These are phyloP conservation scores for Neodontobutis hainanensis DNA, from an alignment of 2,113 vertebrate genomes.

Conservation along the genomic window DNA sequence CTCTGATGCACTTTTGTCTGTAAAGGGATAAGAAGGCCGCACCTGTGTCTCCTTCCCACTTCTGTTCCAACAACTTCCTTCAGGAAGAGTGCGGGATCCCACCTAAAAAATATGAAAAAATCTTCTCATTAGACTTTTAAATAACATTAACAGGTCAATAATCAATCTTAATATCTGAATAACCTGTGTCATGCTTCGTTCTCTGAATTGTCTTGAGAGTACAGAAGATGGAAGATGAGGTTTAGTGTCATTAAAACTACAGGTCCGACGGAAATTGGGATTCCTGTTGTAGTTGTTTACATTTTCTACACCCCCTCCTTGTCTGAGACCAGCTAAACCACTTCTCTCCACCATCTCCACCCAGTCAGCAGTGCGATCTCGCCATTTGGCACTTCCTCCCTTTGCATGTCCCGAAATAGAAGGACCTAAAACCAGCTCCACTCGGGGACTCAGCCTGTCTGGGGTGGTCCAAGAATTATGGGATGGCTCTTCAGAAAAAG, in stretches of 20 bases:
- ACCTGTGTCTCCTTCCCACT: slow-evolving; percentile 76
- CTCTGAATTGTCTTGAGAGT: slow-evolving; percentile 82
- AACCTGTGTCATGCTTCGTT: slow-evolving; percentile 90
- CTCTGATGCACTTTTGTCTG: slow-evolving; percentile 70
- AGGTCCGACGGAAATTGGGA: slow-evolving; percentile 87
- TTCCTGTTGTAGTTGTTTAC: slow-evolving; percentile 69
- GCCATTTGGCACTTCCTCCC: slow-evolving; percentile 70
- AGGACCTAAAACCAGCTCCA: slow-evolving; percentile 69
- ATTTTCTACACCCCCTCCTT: slow-evolving; percentile 17
- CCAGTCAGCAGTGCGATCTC: slow-evolving; percentile 82
- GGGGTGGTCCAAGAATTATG: slow-evolving; percentile 48
- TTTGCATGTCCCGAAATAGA: slow-evolving; percentile 64
- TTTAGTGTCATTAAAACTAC: slow-evolving; percentile 90
- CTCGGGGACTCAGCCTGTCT: slow-evolving; percentile 76
- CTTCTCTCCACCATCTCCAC: slow-evolving; percentile 82
- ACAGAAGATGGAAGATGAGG: slow-evolving; percentile 74
- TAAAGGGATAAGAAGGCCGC: slow-evolving; percentile 56
- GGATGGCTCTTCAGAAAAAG: slow-evolving; percentile 75
- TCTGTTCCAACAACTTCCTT: slow-evolving; percentile 79
- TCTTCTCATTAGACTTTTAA: neutral
- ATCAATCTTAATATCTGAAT: neutral
- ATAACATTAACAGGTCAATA: neutral
- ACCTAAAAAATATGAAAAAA: slow-evolving; percentile 60
- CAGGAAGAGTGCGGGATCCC: slow-evolving; percentile 78
- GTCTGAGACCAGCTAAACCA: slow-evolving; percentile 46